A percentile compares a stretch with the other conserved stretches of the same genome.
Conservation (phyloP, 2,113 vertebrate species). For the Tringa solitaria region DNA sequence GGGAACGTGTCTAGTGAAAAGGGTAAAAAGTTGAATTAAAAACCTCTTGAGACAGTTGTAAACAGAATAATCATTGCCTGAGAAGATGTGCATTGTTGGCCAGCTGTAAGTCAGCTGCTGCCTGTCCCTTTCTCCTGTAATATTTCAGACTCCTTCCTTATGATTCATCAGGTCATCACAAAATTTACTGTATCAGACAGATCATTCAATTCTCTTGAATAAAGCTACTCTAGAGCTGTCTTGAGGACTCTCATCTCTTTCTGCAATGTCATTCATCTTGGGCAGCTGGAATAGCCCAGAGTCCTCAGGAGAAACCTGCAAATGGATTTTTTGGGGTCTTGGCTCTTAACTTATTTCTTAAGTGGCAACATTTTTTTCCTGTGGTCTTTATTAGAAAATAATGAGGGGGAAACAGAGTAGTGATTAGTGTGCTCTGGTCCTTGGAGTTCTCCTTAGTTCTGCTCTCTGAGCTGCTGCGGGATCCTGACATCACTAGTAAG, state of each 20-base stretch:
- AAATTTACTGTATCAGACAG: background rate
- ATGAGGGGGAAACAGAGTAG: background rate
- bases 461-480: background rate
- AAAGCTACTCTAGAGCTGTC: background rate
- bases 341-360: background rate
- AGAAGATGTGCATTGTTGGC: background rate
- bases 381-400: background rate
- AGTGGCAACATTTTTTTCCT: background rate
- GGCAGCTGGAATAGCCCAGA: background rate
- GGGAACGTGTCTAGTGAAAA: background rate
- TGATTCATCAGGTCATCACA: background rate
- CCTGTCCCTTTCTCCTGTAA: background rate
- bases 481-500: background rate
- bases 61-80: background rate
- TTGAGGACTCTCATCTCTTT: background rate
- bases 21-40: conserved; percentile 18
- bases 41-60: background rate
- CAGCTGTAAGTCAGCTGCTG: background rate
- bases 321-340: background rate
- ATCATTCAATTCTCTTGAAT: background rate
- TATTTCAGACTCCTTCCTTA: background rate
- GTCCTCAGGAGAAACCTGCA: background rate
- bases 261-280: background rate
- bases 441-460: background rate
- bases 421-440: background rate